These are phyloP conservation scores for Mus musculus DNA, from an alignment of 2,113 vertebrate species.

Conservation along the genomic window GRCm39 chr4:45205501-45206000, in stretches of 20 bases:
- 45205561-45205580: not conserved
- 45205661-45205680: not conserved
- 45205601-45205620: not conserved
- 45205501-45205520: not conserved
- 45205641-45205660: not conserved
- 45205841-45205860: not conserved
- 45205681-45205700: not conserved
- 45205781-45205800: not conserved
- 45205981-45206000: constrained; percentile 55
- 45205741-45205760: not conserved
- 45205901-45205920: constrained; percentile 62
- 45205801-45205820: not conserved
- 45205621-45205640: not conserved
- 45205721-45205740: not conserved
- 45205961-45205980: constrained; percentile 11
- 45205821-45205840: not conserved
- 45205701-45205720: not conserved
- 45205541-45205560: not conserved
- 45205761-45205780: fast-evolving
- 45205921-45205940: constrained; percentile 33
- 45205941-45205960: not conserved
- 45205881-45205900: constrained; percentile 49
- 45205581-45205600: not conserved
- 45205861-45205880: not conserved
- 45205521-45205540: not conserved